Conservation (phyloP, 2,888 invertebrate species). For the Mechanitis mazaeus region DNA sequence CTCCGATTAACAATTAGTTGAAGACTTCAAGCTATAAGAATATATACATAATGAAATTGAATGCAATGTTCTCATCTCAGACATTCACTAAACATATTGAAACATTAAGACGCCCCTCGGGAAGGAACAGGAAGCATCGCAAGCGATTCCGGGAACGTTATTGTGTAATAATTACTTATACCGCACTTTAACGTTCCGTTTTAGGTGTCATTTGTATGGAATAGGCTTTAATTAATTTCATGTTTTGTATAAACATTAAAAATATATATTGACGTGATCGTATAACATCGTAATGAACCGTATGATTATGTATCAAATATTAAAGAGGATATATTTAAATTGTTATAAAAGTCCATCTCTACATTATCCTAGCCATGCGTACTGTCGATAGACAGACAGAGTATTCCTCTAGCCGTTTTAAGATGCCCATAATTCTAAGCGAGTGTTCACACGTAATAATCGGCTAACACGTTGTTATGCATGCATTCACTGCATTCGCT, state of each 20-base stretch:
- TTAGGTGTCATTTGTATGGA: constrained; percentile 39
- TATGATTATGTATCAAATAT: background rate
- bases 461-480: constrained; percentile 51
- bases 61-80: constrained; percentile 15
- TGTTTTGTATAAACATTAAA: background rate
- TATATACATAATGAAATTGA: background rate
- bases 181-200: constrained; percentile 53
- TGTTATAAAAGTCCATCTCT: constrained; percentile 30
- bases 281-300: too few species aligned
- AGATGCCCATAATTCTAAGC: constrained; percentile 59
- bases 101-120: constrained; percentile 35
- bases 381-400: constrained; percentile 49
- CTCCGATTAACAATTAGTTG: background rate
- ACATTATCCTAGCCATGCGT: constrained; percentile 30
- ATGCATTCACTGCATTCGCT: constrained; percentile 44
- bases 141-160: constrained; percentile 58
- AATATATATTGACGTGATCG: too few species aligned
- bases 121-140: constrained; percentile 48
- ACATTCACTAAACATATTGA: constrained; percentile 33
- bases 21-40: constrained; percentile 9
- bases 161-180: constrained; percentile 70
- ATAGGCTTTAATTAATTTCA: constrained; percentile 16
- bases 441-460: constrained; percentile 65
- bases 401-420: constrained; percentile 52
- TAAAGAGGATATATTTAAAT: too few species aligned